Conservation (phyloP, 2,113 vertebrate species). For the Chionodraco myersi region DNA sequence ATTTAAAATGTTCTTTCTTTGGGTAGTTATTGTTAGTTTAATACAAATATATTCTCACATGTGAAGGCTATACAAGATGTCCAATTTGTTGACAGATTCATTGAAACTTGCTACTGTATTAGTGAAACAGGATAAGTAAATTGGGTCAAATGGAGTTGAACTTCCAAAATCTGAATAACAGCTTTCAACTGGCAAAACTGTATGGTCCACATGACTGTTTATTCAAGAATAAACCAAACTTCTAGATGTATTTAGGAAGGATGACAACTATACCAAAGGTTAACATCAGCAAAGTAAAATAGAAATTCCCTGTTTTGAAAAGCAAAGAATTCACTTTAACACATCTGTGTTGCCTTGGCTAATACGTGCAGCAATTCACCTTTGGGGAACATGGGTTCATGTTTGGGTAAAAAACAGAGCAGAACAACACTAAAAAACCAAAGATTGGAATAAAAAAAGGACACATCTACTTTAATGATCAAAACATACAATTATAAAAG, state of each 20-base stretch:
- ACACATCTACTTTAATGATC: not conserved
- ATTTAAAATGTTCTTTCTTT: not conserved
- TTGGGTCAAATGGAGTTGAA: not conserved
- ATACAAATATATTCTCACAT: not conserved
- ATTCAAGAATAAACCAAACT: no score
- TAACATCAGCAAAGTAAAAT: no score
- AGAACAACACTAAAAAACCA: not conserved
- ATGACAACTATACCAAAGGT: no score
- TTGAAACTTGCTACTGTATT: accelerated
- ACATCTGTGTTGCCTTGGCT: not conserved
- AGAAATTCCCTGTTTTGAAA: no score
- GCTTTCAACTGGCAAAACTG: no score
- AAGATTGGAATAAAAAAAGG: not conserved
- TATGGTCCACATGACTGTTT: no score
- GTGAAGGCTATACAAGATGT: not conserved
- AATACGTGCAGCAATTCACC: no score
- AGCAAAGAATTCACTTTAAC: not conserved
- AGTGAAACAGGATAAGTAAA: not conserved
- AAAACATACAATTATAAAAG: not conserved
- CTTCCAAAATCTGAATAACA: no score
- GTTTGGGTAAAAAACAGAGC: not conserved
- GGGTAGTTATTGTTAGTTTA: no score
- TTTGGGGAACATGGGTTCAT: not conserved
- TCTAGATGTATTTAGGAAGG: no score
- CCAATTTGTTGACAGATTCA: no score